Evolutionary conservation across 2,113 vertebrate species (phyloP), one percentile per base, ranked within the genome.

Genomic region (Amblyopsis rosae): DNA sequence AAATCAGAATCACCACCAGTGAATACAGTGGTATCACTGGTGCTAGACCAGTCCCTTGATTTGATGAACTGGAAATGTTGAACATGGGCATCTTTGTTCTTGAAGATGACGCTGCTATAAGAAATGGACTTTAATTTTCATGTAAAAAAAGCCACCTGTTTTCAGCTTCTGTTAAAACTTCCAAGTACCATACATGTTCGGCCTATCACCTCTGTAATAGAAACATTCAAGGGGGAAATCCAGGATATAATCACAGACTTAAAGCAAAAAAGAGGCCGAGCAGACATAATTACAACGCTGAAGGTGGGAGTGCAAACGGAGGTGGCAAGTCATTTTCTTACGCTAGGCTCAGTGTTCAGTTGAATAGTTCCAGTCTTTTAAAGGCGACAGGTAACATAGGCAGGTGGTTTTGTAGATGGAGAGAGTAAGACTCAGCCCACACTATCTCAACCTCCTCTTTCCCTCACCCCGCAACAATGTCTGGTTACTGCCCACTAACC

Each of bases 381-480:
- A 69, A 80, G 72, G 61, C 71, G 69, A 73, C 77, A 61, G 8
- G 69, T 69, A 16, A 19, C 8, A 3, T 55, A 60, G n/a, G 35
- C 4, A 61, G 48, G 17, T 41, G 47, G 33, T 11, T 33, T 51
- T 11, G 58, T 62, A 59, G 63, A 55, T 68, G 12, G 7, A 61
- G 59, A 19, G 19, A 19, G 57, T 46, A 1, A 58, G 55, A 65
- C 63, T 71, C 62, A 17, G 19, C 19, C 12, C 35, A 61, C 19
- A 82, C 75, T 89, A 91, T 88, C 84, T 90, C 68, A 89, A 12
- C 50, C 75, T 67, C 53, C 46, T 69, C 65, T 74, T 87, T 45
- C 62, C 82, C 64, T 82, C 60, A 9, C 15, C 35, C 69, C 17
- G 60, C 33, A 69, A 57, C 56, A 81, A 65, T 59, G 88, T 91